These are phyloP conservation scores for Penaeus indicus DNA, from an alignment of 1,140 invertebrate species.

Conservation along the genomic window DNA sequence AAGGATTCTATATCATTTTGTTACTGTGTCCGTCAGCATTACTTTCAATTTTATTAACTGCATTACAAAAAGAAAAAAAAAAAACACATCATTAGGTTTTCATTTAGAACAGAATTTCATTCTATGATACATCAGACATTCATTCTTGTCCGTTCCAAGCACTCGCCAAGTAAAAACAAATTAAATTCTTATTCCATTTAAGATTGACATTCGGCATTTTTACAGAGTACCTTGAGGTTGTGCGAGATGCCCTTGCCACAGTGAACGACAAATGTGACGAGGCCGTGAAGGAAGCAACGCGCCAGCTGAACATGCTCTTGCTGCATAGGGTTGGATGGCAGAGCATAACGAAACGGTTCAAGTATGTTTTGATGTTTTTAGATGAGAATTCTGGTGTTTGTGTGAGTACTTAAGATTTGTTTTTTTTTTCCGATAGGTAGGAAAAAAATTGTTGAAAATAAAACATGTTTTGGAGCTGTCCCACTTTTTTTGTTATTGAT, in stretches of 20 bases:
- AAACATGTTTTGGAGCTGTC: too few species aligned
- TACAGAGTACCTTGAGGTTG: slow-evolving; percentile 77
- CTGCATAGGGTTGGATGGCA: slow-evolving; percentile 65
- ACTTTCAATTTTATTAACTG: too few species aligned
- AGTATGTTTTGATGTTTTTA: slow-evolving; percentile 61
- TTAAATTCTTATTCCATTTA: neutral
- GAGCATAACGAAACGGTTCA: slow-evolving; percentile 64
- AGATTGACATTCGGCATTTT: neutral
- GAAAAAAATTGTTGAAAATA: neutral
- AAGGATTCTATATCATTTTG: too few species aligned
- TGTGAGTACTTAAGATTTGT: neutral
- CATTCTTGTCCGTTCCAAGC: too few species aligned
- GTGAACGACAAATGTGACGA: slow-evolving; percentile 75
- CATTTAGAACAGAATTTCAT: too few species aligned
- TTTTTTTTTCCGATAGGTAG: neutral
- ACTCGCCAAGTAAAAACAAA: neutral
- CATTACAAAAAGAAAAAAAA: too few species aligned
- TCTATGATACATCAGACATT: too few species aligned
- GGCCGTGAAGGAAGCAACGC: slow-evolving; percentile 68
- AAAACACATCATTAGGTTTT: too few species aligned
- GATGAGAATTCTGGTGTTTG: neutral
- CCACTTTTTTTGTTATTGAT: too few species aligned
- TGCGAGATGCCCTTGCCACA: slow-evolving; percentile 78
- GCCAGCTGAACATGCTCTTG: slow-evolving; percentile 67
- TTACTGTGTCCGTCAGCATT: too few species aligned